These are phyloP conservation scores for Pseudochaenichthys georgianus DNA, from an alignment of 2,797 vertebrate species.

Conservation along the genomic window DNA sequence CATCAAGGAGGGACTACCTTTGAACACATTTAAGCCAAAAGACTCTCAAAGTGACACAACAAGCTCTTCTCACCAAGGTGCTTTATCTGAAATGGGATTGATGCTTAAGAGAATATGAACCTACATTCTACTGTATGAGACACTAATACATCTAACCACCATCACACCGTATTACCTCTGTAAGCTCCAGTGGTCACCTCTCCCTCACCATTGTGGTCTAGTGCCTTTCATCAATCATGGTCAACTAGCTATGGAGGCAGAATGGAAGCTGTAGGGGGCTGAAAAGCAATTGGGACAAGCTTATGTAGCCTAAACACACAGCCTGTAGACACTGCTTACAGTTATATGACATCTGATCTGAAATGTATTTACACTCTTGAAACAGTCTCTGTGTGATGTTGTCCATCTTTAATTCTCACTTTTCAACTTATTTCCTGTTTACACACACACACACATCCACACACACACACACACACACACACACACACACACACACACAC, in stretches of 20 bases:
- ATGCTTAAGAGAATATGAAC: slow-evolving; percentile 50
- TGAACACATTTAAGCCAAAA: slow-evolving; percentile 22
- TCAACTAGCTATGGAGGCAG: slow-evolving; percentile 63
- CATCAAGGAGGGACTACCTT: slow-evolving; percentile 1
- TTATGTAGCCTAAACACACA: slow-evolving; percentile 33
- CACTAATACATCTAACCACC: slow-evolving; percentile 60
- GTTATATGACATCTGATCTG: not conserved
- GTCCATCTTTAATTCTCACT: not conserved
- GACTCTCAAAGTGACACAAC: slow-evolving; percentile 12
- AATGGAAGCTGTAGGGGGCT: slow-evolving; percentile 29
- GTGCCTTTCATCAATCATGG: slow-evolving; percentile 76
- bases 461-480: too few species aligned
- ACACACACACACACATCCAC: slow-evolving; percentile 16
- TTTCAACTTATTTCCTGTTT: slow-evolving; percentile 2
- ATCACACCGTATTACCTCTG: slow-evolving; percentile 71
- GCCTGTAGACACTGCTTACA: slow-evolving; percentile 26
- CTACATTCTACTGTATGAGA: slow-evolving; percentile 46
- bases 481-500: too few species aligned
- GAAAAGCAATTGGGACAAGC: slow-evolving; percentile 30
- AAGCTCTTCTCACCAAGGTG: not conserved
- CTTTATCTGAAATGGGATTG: slow-evolving; percentile 51
- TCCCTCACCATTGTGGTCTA: slow-evolving; percentile 48
- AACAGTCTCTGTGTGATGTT: not conserved
- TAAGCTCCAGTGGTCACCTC: slow-evolving; percentile 67
- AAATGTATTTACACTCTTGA: slow-evolving; percentile 14